These are phyloP conservation scores for Thereva unica DNA, from an alignment of 2,888 invertebrate species.

Conservation along the genomic window DNA sequence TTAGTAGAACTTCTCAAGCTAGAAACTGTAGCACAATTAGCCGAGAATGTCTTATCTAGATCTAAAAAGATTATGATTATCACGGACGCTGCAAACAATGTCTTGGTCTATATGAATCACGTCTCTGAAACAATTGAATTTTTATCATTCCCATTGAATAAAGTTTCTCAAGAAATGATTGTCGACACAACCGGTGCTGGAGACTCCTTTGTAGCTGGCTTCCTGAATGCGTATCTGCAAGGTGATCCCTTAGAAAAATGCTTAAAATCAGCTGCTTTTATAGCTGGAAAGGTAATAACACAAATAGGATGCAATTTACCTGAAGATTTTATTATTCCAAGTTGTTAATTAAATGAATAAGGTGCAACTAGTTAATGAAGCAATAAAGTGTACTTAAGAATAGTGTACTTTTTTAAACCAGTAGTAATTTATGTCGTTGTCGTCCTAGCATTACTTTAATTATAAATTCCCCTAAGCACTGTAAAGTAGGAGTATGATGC, in stretches of 20 bases:
- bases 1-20: conserved; percentile 53
- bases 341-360: no score
- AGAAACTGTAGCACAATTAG: conserved; percentile 44
- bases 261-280: conserved; percentile 57
- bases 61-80: conserved; percentile 63
- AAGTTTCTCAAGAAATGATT: conserved; percentile 55
- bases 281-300: conserved; percentile 59
- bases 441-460: not conserved
- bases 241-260: conserved; percentile 57
- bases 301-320: conserved; percentile 61
- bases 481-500: conserved; percentile 54
- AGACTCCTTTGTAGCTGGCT: conserved; percentile 65
- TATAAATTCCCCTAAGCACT: conserved; percentile 46
- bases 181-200: conserved; percentile 66
- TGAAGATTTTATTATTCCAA: not conserved
- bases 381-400: no score
- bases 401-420: no score
- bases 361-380: no score
- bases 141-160: conserved; percentile 52
- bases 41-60: conserved; percentile 42
- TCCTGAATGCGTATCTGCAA: conserved; percentile 60
- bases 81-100: conserved; percentile 65
- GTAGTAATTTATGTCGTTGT: no score
- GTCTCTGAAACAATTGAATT: conserved; percentile 14
- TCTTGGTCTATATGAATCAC: conserved; percentile 58